Evolutionary conservation across 2,113 vertebrate genomes (phyloP).

Genomic region (Tetrao urogallus): DNA sequence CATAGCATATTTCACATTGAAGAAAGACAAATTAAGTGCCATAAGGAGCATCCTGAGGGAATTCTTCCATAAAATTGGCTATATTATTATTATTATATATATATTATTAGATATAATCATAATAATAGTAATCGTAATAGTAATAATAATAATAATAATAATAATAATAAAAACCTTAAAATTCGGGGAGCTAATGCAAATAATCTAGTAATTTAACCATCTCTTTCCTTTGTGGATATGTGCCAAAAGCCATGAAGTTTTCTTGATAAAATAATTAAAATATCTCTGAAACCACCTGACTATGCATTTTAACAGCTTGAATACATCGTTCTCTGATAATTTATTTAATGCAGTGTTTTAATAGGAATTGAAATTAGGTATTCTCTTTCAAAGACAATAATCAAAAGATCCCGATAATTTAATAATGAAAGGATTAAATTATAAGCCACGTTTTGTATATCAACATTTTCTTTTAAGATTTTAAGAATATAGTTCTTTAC

Average conservation of each 20-base stretch:
- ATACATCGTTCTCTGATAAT: background rate
- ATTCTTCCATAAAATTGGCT: background rate
- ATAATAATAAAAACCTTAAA: background rate
- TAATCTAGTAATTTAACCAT: background rate
- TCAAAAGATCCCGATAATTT: background rate
- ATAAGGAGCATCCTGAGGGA: background rate
- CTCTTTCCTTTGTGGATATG: background rate
- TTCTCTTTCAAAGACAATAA: background rate
- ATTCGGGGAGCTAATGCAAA: background rate
- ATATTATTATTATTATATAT: background rate
- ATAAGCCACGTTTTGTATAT: background rate
- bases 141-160: background rate
- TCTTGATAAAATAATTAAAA: slow-evolving; percentile 13
- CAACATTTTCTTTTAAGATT: background rate
- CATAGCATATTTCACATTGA: background rate
- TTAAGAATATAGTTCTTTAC: background rate
- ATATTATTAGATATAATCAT: background rate
- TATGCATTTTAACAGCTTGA: background rate
- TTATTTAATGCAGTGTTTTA: background rate
- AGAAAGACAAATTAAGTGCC: background rate
- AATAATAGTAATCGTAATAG: background rate
- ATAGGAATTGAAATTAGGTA: background rate
- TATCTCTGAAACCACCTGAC: background rate
- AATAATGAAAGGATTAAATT: background rate
- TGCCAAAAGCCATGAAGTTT: background rate